A percentile compares a stretch with the other conserved stretches of the same genome.
These are phyloP conservation scores for Sakesphorus luctuosus DNA, from an alignment of 2,113 vertebrate species.

Conservation along the genomic window DNA sequence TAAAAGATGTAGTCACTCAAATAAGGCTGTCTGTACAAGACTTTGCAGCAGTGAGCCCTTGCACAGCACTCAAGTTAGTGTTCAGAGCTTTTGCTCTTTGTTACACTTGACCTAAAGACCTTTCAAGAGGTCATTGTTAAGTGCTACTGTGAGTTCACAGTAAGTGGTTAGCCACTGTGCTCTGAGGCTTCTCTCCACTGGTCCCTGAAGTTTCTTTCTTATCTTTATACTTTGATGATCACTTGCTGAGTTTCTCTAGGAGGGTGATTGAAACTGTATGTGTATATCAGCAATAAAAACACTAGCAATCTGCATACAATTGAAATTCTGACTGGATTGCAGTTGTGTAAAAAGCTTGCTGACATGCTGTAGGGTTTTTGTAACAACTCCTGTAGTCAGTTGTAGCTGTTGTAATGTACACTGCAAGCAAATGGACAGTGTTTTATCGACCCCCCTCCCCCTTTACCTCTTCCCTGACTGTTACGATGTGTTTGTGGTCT, in stretches of 20 bases:
- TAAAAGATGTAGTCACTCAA: background rate
- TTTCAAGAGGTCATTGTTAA: constrained; percentile 44
- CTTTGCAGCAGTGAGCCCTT: background rate
- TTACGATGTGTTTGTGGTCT: background rate
- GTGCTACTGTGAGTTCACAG: constrained; percentile 21
- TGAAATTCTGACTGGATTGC: background rate
- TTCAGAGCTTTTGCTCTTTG: constrained; percentile 30
- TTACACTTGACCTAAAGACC: constrained; percentile 50
- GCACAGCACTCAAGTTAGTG: background rate
- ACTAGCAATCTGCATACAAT: background rate
- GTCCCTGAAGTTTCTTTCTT: constrained; percentile 63
- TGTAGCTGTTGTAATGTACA: background rate
- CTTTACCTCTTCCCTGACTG: background rate
- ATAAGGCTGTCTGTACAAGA: background rate
- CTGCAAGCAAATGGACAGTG: background rate
- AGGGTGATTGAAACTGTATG: background rate
- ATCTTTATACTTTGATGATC: constrained; percentile 35
- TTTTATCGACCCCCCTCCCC: background rate
- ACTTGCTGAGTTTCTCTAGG: background rate
- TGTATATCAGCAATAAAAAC: background rate
- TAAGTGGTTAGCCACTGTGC: constrained; percentile 3
- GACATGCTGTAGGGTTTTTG: background rate
- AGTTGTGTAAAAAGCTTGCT: background rate
- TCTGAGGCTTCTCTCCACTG: constrained; percentile 30
- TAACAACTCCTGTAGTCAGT: background rate